Base-by-base conservation (phyloP, 2,888 invertebrate species). In the Neoaliturus tenellus region DNA sequence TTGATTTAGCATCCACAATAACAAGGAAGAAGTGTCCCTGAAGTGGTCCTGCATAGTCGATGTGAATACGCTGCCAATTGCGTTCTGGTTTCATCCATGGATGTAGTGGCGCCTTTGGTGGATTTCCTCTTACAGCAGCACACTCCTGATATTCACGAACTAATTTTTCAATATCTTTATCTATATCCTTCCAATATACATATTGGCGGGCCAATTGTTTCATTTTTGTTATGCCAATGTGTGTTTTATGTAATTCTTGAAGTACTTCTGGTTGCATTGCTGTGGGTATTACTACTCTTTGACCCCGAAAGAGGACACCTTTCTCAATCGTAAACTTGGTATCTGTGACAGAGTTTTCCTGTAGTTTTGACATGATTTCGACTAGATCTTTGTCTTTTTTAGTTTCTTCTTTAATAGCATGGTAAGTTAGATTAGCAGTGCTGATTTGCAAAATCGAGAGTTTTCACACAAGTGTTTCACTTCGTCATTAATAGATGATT, bases 211-310 rank as follows among this genome's bases (percentile, higher is more conserved):
- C 88, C 8, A 88, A 35, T 14, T 85, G 67, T 75, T 89, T 88
- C 86, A 88, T 89, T 41, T 87, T 88, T 2, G 86, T 86, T 12
- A 88, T 86, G 0, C 88, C 88, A 35, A 87, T 69, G 80, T 88
- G 87, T 0, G 87, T 87, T 1, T 78, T 69, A 78, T 88, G 87
- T 12, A 89, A 85, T 82, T 88, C 87, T 20, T 69, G n/a, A 28
- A 69, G 39, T 17, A 69, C 23, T 1, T 25, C 4, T 20, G 12
- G 28, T 69, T 69, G 69, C 35, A 39, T 35, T 23, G 20, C 39
- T 69, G 14, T 31, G 35, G 69, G 69, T 17, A 69, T 39, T 20
- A 86, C 84, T 0, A 84, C n/a, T n/a, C n/a, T n/a, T n/a, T n/a
- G n/a, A n/a, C n/a, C n/a, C n/a, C n/a, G n/a, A n/a, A n/a, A n/a